Evolutionary conservation across 2,797 vertebrate genomes (phyloP), one percentile per base, ranked within the genome.

Genomic region (Ciconia nigra): DNA sequence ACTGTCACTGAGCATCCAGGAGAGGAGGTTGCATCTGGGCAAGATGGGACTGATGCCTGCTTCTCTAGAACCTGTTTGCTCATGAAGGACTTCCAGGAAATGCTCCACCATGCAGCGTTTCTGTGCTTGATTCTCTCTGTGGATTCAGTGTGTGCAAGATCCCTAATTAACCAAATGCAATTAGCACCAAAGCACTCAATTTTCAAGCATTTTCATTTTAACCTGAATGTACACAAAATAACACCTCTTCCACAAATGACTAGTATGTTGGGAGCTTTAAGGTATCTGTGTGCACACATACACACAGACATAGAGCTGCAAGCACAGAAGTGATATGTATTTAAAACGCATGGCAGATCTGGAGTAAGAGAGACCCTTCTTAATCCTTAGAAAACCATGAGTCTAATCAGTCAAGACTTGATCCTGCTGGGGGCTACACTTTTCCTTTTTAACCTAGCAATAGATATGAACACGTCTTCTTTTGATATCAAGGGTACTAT

Each of bases 121-220:
- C 82, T 63, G 73, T 2, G 2, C 49, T 79, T 83, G 37, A 20
- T 37, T 62, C 52, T 37, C 57, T 71, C 80, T 13, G 39, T 0
- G 7, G 47, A 85, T 51, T 66, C 57, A 46, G 28, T 7, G 10
- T 28, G 62, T 15, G 41, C 14, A 72, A 77, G 37, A 73, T 31
- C 57, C 39, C 77, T 63, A 90, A 95, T 93, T 74, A 94, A 90
- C 49, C 63, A 90, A 57, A 79, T 31, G 47, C 59, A 90, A 96
- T 92, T 85, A 96, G 71, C 86, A 86, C 26, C 0, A 1, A 54
- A 83, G 67, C 69, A 52, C 79, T 91, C 70, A 6, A 24, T 42
- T 79, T 77, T 69, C 35, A 59, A 87, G 83, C 71, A 42, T 83
- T 89, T 93, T 84, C 42, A 18, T 58, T 83, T 83, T 81, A 82